Conservation (phyloP, 2,888 invertebrate genomes). For the Sphaeridia pumilis region DNA sequence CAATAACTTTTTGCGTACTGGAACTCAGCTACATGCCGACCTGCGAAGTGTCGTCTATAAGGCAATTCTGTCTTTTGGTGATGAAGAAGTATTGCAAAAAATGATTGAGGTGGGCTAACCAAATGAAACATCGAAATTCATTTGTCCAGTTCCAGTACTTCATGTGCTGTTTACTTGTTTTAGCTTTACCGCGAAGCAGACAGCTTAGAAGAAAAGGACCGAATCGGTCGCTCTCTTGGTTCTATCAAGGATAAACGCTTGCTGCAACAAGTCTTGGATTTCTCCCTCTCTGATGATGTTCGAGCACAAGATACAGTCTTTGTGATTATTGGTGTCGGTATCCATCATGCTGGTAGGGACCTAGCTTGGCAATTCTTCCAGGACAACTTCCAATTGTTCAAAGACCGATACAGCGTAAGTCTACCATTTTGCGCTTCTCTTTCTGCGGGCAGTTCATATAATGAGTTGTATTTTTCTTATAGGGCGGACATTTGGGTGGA, state of each 20-base stretch:
- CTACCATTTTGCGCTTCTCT: neutral
- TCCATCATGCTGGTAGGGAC: conserved; percentile 66
- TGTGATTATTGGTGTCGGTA: conserved; percentile 74
- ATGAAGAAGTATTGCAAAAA: conserved; percentile 17
- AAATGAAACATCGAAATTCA: neutral
- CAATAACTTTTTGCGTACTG: conserved; percentile 13
- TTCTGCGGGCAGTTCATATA: neutral
- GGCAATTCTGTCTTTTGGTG: conserved; percentile 18
- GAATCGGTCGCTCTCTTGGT: conserved; percentile 74
- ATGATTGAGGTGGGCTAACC: conserved; percentile 21
- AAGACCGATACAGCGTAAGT: conserved; percentile 60
- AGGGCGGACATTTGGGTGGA: conserved; percentile 69
- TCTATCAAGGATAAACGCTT: conserved; percentile 59
- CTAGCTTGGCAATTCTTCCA: conserved; percentile 85
- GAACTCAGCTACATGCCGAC: conserved; percentile 19
- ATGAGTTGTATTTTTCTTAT: conserved; percentile 16
- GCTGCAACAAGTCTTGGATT: conserved; percentile 61
- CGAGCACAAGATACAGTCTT: conserved; percentile 82
- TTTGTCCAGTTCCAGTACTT: neutral
- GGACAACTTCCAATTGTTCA: conserved; percentile 60
- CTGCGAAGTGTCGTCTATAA: conserved; percentile 21
- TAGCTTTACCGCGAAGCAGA: conserved; percentile 42
- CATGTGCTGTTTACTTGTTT: neutral
- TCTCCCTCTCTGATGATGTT: conserved; percentile 78
- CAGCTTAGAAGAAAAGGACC: conserved; percentile 84